Percentiles rank a stretch among this genome's conserved stretches.
Evolutionary conservation across 2,113 vertebrate species (phyloP).

Genomic region (Hydrochoerus hydrochaeris): DNA sequence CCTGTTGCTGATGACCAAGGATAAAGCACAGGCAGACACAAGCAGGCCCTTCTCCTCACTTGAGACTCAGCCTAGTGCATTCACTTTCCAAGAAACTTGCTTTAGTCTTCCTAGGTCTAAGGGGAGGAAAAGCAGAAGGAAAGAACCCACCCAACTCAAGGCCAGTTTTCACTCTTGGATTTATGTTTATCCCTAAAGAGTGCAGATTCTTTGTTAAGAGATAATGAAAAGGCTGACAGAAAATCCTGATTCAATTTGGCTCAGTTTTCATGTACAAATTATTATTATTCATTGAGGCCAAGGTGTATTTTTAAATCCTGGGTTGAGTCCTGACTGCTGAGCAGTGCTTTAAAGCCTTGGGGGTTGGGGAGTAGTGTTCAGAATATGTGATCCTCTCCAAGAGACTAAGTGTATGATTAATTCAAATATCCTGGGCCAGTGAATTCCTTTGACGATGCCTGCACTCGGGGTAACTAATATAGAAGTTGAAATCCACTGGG

Average conservation of each 20-base stretch:
- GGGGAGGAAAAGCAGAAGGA: background rate
- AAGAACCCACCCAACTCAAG: fast-evolving
- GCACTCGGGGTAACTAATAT: background rate
- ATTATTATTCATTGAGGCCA: background rate
- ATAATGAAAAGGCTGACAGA: background rate
- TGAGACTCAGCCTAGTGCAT: too few relatives aligned
- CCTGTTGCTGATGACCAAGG: too few relatives aligned
- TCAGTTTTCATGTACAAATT: background rate
- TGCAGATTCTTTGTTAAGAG: background rate
- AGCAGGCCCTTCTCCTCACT: fast-evolving
- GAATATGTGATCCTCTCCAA: background rate
- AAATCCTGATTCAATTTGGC: fast-evolving
- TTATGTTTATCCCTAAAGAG: fast-evolving
- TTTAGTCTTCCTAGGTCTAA: background rate
- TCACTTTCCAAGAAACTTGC: fast-evolving
- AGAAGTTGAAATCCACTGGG: background rate
- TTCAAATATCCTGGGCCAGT: background rate
- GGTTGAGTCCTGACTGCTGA: background rate
- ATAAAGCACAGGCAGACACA: background rate
- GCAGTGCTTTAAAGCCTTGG: background rate
- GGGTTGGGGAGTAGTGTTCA: too few relatives aligned
- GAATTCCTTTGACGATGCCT: background rate
- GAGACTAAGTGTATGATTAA: background rate
- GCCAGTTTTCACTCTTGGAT: background rate
- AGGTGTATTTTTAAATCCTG: background rate